Conservation (phyloP, 2,113 vertebrate genomes). For the Nesospiza acunhae region DNA sequence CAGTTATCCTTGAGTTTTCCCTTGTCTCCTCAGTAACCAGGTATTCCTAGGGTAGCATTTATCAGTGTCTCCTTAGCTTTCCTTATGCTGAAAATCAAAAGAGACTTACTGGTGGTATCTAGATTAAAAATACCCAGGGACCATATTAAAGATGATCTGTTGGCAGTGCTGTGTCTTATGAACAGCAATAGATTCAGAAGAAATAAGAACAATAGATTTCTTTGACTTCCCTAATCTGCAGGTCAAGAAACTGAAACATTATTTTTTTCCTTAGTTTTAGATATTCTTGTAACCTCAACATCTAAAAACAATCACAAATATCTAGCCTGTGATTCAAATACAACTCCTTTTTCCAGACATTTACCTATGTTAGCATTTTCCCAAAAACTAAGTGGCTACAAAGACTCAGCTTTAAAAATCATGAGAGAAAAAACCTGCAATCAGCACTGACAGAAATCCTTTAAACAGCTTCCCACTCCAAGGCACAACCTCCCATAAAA, state of each 20-base stretch:
- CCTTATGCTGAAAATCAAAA: not conserved
- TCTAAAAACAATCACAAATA: not conserved
- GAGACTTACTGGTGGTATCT: not conserved
- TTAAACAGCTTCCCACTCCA: not conserved
- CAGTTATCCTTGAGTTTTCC: not conserved
- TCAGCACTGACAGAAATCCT: not conserved
- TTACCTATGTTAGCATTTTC: not conserved
- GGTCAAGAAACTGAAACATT: not conserved
- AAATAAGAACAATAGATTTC: not conserved
- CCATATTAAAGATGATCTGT: not conserved
- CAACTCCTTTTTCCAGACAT: not conserved
- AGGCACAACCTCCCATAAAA: not conserved
- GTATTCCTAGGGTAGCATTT: not conserved
- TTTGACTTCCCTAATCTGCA: not conserved
- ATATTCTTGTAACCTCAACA: not conserved
- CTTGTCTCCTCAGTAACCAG: not conserved
- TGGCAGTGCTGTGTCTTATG: not conserved
- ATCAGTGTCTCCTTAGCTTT: not conserved
- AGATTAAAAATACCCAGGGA: not conserved
- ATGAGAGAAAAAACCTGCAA: not conserved
- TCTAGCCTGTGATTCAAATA: not conserved
- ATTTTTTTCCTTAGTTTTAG: not conserved
- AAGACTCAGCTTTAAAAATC: not conserved
- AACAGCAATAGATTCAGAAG: not conserved
- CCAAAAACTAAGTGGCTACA: not conserved